phyloP scores from a whole-genome alignment of 2,888 invertebrate species.

The Maniola hyperantus region DNA sequence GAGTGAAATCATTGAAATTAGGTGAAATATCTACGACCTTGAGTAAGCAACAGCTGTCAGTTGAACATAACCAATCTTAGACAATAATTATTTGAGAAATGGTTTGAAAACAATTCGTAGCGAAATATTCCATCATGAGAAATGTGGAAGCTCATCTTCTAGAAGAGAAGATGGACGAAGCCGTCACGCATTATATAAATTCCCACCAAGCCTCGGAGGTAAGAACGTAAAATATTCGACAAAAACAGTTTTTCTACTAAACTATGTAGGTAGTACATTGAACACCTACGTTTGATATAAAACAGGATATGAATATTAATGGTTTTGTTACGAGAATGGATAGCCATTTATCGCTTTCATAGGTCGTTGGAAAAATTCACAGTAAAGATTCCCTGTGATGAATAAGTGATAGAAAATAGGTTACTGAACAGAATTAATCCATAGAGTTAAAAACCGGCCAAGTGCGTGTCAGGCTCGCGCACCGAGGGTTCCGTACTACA shows the following conservation, averaged over 20 bases:
- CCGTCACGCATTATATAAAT: conserved; percentile 73
- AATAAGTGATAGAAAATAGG: not conserved
- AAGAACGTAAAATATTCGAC: conserved; percentile 24
- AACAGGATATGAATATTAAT: conserved; percentile 20
- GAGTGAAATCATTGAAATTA: conserved; percentile 15
- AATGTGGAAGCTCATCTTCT: conserved; percentile 61
- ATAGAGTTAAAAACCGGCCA: too few relatives aligned
- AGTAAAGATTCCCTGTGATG: not conserved
- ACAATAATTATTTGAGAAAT: conserved; percentile 40
- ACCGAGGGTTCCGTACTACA: too few relatives aligned
- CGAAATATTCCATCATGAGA: conserved; percentile 53
- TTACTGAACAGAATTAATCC: not conserved
- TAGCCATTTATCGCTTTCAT: not conserved
- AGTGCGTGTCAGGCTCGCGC: too few relatives aligned
- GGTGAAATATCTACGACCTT: conserved; percentile 47
- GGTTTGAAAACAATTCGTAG: conserved; percentile 44
- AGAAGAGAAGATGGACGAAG: conserved; percentile 72
- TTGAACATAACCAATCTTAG: conserved; percentile 45
- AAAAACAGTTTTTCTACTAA: conserved; percentile 18
- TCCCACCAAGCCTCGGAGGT: conserved; percentile 69
- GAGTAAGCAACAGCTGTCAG: conserved; percentile 51
- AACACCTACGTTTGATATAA: conserved; percentile 14
- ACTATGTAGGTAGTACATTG: not conserved
- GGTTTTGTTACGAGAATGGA: not conserved
- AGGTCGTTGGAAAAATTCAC: not conserved